phyloP scores from a whole-genome alignment of 2,888 invertebrate genomes.

The Chrysodeixis includens region DNA sequence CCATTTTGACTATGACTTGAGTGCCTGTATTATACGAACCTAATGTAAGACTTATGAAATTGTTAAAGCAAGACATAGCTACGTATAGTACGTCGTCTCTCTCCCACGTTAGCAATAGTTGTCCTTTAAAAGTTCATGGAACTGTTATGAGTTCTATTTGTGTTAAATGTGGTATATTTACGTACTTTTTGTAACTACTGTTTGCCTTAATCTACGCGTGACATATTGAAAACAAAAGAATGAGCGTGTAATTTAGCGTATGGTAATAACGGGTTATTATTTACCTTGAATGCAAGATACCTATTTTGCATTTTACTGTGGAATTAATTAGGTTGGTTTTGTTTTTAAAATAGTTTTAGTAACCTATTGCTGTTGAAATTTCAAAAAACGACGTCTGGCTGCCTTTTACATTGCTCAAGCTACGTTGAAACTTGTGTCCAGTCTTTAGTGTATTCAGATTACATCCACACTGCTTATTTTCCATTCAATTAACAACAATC shows the following conservation, averaged over 20 bases:
- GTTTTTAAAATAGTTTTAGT: no score
- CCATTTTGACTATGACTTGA: slow-evolving; percentile 26
- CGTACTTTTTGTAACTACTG: neutral
- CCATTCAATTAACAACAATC: no score
- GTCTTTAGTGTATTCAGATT: no score
- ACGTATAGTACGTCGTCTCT: no score
- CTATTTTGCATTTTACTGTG: neutral
- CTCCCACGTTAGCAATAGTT: no score
- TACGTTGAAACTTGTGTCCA: no score
- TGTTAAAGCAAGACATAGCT: neutral
- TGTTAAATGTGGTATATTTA: neutral
- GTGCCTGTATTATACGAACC: no score
- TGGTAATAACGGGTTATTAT: neutral
- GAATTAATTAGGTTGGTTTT: neutral
- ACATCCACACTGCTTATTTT: no score
- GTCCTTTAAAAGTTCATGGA: no score
- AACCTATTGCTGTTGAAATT: neutral
- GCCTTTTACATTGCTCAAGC: no score
- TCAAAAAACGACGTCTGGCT: no score
- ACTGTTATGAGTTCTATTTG: neutral
- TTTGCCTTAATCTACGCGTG: neutral
- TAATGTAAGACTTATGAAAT: slow-evolving; percentile 13
- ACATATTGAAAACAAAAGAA: neutral
- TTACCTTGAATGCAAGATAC: neutral
- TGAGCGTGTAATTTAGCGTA: neutral